These are phyloP conservation scores for Callimorpha dominula DNA, from an alignment of 2,888 invertebrate species.

Conservation along the genomic window DNA sequence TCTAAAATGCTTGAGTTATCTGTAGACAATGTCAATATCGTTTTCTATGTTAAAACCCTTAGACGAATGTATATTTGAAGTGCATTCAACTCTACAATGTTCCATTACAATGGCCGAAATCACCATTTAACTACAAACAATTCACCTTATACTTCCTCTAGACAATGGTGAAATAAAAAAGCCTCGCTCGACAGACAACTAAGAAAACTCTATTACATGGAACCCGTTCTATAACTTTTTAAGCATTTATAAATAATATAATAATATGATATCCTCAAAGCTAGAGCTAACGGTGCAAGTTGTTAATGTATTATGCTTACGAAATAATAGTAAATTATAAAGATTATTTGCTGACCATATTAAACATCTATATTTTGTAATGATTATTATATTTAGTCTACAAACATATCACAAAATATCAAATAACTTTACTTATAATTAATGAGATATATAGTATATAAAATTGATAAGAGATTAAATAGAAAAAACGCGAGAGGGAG, in stretches of 20 bases:
- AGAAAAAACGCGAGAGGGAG: neutral
- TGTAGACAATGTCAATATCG: neutral
- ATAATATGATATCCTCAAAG: neutral
- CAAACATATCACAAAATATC: conserved; percentile 6
- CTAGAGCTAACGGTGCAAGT: neutral
- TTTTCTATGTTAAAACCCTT: neutral
- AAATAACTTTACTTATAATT: conserved; percentile 1
- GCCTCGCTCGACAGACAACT: too few relatives aligned
- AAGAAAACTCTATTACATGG: too few relatives aligned
- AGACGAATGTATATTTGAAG: neutral
- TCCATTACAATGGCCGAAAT: neutral
- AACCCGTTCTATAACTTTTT: neutral
- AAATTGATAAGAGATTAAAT: neutral
- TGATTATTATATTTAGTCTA: neutral
- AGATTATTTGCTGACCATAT: neutral
- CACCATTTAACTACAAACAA: neutral
- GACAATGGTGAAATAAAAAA: neutral
- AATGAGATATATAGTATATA: neutral
- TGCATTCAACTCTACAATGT: neutral
- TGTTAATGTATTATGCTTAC: neutral
- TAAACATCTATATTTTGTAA: neutral
- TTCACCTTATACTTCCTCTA: neutral
- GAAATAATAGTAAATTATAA: neutral
- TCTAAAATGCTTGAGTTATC: conserved; percentile 3
- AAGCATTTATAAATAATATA: neutral